phyloP scores from a whole-genome alignment of 35 echinoderm and acorn worm genomes.

The Antedon bifida region DNA sequence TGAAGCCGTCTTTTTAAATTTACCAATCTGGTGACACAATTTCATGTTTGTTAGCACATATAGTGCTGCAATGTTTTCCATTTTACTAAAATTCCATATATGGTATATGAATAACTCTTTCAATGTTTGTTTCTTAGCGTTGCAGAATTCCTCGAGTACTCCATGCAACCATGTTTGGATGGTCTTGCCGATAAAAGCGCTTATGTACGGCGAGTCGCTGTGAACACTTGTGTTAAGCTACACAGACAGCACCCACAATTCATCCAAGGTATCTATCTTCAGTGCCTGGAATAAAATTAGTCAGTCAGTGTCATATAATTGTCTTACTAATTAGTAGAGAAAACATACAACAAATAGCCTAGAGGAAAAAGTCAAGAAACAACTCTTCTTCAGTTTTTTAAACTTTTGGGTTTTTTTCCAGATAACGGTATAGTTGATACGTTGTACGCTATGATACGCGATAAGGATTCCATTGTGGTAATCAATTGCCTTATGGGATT shows the following conservation, averaged over 20 bases:
- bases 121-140: constrained; percentile 18
- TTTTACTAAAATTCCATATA: too few relatives aligned
- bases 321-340: too few relatives aligned
- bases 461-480: constrained; percentile 41
- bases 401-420: constrained; percentile 38
- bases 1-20: too few relatives aligned
- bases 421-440: constrained; percentile 34
- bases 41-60: too few relatives aligned
- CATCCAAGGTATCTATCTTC: constrained; percentile 27
- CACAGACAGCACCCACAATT: constrained; percentile 39
- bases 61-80: too few relatives aligned
- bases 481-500: constrained; percentile 34
- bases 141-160: constrained; percentile 57
- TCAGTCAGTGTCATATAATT: too few relatives aligned
- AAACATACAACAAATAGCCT: too few relatives aligned
- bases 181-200: constrained; percentile 80
- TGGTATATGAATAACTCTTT: too few relatives aligned
- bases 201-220: constrained; percentile 67
- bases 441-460: constrained; percentile 44
- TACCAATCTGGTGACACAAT: too few relatives aligned
- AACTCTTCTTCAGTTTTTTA: too few relatives aligned
- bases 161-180: constrained; percentile 37
- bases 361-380: too few relatives aligned
- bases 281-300: neutral
- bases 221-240: constrained; percentile 58